Conservation (phyloP, 2,797 vertebrate species). For the Brotula barbata region DNA sequence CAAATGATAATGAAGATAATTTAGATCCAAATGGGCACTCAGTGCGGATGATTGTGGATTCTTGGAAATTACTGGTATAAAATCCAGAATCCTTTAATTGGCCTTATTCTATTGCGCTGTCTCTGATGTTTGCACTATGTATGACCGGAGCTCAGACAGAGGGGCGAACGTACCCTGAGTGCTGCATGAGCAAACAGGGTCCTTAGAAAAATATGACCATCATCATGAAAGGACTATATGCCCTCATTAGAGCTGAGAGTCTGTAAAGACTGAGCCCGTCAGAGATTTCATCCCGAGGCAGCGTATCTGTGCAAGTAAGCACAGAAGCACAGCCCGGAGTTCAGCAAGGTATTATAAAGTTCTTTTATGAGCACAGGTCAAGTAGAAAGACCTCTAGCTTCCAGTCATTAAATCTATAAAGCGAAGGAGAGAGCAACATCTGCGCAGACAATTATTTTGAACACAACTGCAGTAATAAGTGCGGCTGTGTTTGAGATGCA, state of each 20-base stretch:
- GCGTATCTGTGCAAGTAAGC: constrained; percentile 44
- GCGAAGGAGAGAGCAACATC: constrained; percentile 57
- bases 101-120: constrained; percentile 29
- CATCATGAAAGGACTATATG: constrained; percentile 44
- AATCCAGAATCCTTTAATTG: constrained; percentile 36
- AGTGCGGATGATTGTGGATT: constrained; percentile 34
- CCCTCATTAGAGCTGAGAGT: constrained; percentile 48
- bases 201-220: constrained; percentile 23
- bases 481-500: constrained; percentile 39
- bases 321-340: constrained; percentile 34
- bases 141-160: constrained; percentile 20
- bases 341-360: constrained; percentile 37
- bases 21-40: constrained; percentile 4
- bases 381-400: constrained; percentile 50
- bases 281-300: constrained; percentile 37
- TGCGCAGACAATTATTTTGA: constrained; percentile 49
- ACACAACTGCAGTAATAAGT: constrained; percentile 50
- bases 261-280: constrained; percentile 28
- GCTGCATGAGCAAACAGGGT: constrained; percentile 31
- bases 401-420: constrained; percentile 63
- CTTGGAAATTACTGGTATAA: constrained; percentile 22
- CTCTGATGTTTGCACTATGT: constrained; percentile 45
- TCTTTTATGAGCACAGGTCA: constrained; percentile 54
- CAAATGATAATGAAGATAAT: constrained; percentile 24
- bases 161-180: constrained; percentile 15